Conservation (phyloP, 1,140 invertebrate genomes). For the Leptonema lineaticorne region DNA sequence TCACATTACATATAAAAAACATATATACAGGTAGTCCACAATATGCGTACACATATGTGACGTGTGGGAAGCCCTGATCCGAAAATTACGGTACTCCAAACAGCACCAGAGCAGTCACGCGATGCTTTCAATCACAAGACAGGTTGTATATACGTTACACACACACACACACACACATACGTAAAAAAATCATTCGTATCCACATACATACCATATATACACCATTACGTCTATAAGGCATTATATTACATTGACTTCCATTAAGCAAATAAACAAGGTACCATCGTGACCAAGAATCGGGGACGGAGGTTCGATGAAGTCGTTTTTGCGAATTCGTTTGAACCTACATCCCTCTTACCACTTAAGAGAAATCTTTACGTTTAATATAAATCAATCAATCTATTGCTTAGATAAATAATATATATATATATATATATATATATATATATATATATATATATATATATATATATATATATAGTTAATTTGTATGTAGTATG, state of each 20-base stretch:
- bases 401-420: no score
- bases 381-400: no score
- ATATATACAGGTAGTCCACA: no score
- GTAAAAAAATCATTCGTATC: neutral
- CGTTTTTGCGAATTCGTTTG: neutral
- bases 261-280: slow-evolving; percentile 25
- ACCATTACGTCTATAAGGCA: neutral
- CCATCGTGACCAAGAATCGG: neutral
- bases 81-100: slow-evolving; percentile 12
- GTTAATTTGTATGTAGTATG: no score
- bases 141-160: neutral
- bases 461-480: no score
- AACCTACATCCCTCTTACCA: no score
- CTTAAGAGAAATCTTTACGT: no score
- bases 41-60: no score
- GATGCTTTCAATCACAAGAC: slow-evolving; percentile 33
- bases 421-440: no score
- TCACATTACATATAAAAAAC: no score
- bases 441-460: no score
- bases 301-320: neutral
- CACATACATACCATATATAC: neutral
- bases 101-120: slow-evolving; percentile 24
- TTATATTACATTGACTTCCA: slow-evolving; percentile 14
- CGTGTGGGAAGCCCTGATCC: neutral
- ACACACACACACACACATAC: neutral